phyloP scores from a whole-genome alignment of 2,113 vertebrate species.

The Naja naja region DNA sequence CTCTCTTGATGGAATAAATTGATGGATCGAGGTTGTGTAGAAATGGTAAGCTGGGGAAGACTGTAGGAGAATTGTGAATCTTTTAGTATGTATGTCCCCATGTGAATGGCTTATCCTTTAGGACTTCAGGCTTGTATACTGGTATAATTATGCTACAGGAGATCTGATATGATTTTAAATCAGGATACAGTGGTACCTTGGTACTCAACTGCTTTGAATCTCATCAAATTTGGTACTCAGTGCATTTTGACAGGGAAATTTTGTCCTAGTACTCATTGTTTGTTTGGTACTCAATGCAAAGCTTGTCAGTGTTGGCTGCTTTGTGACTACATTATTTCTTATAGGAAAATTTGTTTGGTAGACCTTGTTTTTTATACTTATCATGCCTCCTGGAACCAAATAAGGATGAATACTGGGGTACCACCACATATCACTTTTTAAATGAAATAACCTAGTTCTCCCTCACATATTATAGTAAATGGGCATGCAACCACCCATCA shows the following conservation, averaged over 20 bases:
- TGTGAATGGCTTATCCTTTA: neutral
- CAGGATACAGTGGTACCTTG: neutral
- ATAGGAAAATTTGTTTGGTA: too few species aligned
- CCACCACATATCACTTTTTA: neutral
- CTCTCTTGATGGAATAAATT: neutral
- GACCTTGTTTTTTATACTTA: too few species aligned
- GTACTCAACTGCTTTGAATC: neutral
- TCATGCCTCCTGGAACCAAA: too few species aligned
- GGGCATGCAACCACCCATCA: neutral
- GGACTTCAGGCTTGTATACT: neutral
- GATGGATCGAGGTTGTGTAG: neutral
- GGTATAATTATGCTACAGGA: neutral
- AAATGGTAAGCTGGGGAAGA: neutral
- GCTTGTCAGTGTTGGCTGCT: neutral
- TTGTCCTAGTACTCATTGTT: neutral
- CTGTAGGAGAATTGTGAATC: neutral
- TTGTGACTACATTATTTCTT: too few species aligned
- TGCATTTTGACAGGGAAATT: neutral
- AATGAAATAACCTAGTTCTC: neutral
- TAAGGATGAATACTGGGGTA: too few species aligned
- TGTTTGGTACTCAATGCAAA: neutral
- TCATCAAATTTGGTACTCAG: neutral
- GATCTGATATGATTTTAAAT: neutral
- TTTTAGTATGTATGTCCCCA: neutral
- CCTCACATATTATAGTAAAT: neutral